A percentile compares a stretch with the other conserved stretches of the same genome.
These are phyloP conservation scores for Epizoanthus ramosus DNA, from an alignment of 92 coral and sea anemone genomes.

Conservation along the genomic window DNA sequence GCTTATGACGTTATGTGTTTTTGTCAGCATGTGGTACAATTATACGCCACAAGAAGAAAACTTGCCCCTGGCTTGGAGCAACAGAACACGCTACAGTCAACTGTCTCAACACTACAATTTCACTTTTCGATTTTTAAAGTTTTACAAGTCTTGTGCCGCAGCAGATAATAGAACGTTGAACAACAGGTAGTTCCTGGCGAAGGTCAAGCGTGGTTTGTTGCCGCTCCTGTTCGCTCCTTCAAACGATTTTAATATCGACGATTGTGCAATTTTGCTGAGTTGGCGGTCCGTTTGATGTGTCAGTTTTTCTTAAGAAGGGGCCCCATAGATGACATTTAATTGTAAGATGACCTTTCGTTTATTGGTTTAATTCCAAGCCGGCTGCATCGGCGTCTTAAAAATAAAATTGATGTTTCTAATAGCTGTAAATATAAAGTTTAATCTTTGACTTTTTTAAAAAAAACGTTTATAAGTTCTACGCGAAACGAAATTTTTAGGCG, in stretches of 20 bases:
- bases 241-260: constrained; percentile 45
- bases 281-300: constrained; percentile 41
- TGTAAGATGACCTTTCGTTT: constrained; percentile 36
- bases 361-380: constrained; percentile 46
- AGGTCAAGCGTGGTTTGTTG: constrained; percentile 10
- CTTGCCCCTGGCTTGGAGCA: too few species aligned
- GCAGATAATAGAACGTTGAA: too few species aligned
- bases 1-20: too few species aligned
- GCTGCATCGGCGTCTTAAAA: constrained; percentile 29
- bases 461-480: not conserved
- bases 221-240: constrained; percentile 22
- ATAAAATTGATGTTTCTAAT: constrained; percentile 15
- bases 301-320: constrained; percentile 26
- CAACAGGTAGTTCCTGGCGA: too few species aligned
- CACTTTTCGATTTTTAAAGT: too few species aligned
- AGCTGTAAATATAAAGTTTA: constrained; percentile 38
- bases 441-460: constrained; percentile 12
- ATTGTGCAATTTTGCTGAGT: constrained; percentile 28
- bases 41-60: too few species aligned
- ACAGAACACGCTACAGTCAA: too few species aligned
- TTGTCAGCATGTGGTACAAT: too few species aligned
- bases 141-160: too few species aligned
- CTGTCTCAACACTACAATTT: too few species aligned
- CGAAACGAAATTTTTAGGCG: too few species aligned
- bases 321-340: constrained; percentile 41